These are phyloP conservation scores for Heliconius nattereri DNA, from an alignment of 1,140 invertebrate species.

Conservation along the genomic window DNA sequence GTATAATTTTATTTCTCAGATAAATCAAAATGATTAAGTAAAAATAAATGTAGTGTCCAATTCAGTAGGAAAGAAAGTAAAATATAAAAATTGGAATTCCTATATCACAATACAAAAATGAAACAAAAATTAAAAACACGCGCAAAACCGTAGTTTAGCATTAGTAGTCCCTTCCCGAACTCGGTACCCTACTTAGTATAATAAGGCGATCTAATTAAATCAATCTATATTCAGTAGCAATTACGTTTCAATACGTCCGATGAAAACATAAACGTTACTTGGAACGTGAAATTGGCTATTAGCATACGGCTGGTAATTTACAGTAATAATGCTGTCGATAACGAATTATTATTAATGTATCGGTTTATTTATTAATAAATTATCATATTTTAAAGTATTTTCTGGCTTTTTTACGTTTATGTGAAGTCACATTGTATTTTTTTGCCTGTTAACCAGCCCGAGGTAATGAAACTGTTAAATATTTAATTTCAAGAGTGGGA, in stretches of 20 bases:
- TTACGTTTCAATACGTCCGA: slow-evolving; percentile 13
- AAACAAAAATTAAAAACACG: neutral
- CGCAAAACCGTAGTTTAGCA: neutral
- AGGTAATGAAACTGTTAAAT: too few relatives aligned
- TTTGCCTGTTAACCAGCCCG: too few relatives aligned
- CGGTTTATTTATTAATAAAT: too few relatives aligned
- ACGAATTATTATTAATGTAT: too few relatives aligned
- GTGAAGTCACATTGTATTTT: too few relatives aligned
- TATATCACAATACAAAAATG: neutral
- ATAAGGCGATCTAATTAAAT: slow-evolving; percentile 26
- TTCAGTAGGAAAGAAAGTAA: neutral
- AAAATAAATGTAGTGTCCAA: neutral
- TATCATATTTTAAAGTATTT: too few relatives aligned
- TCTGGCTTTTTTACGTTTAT: too few relatives aligned
- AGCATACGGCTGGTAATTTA: slow-evolving; percentile 1
- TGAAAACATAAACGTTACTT: slow-evolving; percentile 25
- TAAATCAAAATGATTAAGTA: too few relatives aligned
- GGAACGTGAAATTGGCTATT: slow-evolving; percentile 23
- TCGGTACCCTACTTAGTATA: neutral
- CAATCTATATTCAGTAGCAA: slow-evolving; percentile 23
- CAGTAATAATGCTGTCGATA: neutral
- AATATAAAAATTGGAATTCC: neutral
- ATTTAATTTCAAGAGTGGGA: too few relatives aligned
- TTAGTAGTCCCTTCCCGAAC: neutral
- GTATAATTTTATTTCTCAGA: too few relatives aligned